Base-by-base conservation (phyloP, 64 coral and sea anemone species). In the Catalaphyllia jardinei region DNA sequence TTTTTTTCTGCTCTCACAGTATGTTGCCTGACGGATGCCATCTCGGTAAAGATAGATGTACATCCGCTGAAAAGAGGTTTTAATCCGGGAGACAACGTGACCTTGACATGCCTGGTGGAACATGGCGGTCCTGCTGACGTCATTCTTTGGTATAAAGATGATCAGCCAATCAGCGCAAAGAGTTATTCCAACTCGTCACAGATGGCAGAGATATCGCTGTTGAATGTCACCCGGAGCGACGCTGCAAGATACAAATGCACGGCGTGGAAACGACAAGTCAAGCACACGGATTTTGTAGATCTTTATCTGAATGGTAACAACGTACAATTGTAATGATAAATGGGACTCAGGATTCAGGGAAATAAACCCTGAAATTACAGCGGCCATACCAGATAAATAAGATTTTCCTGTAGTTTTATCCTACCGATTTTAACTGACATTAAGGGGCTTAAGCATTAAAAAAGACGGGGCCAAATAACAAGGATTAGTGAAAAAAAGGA, bases 191-290 rank as follows among this genome's bases (percentile, higher is more conserved):
- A 77, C 19, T 83, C 80, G 11, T 67, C 33, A 24, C 0, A 24
- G 14, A 4, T 17, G 9, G 6, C 19, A n/a, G 60, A 83, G 22
- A 46, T 83, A 14, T 24, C 61, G 19, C 29, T 83, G 18, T n/a
- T 46, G 31, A 83, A 83, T 59, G 67, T 83, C 31, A 46, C 31
- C 3, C 8, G 20, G n/a, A 4, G 19, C 38, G 31, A 83, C 24
- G 80, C 80, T 46, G 80, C 61, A 67, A 67, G 24, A n/a, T 83
- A 83, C 20, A 31, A 65, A 13, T 83, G 80, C 31, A 67, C 19
- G 22, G 61, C n/a, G 13, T 22, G 31, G 80, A 65, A 83, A 69
- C 33, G 24, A 5, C 9, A 35, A 38, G 80, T 64, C 39, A 35
- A 13, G 8, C 31, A 42, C 62, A 67, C 28, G 18, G 80, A 67